These are phyloP conservation scores for Trissolcus basalis DNA, from an alignment of 1,140 invertebrate genomes.

Conservation along the genomic window DNA sequence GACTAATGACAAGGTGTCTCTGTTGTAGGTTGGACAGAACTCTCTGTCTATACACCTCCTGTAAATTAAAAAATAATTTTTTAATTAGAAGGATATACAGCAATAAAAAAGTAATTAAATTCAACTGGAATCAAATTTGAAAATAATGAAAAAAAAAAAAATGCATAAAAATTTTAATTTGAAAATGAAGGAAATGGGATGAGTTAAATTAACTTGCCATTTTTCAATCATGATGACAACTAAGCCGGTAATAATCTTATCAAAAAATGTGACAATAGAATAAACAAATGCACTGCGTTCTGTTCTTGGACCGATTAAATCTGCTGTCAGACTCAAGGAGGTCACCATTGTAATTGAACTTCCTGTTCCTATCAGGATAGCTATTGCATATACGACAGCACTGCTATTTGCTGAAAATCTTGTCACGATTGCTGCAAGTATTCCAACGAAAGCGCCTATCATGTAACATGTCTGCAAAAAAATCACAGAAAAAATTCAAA, in stretches of 20 bases:
- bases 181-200: too few species aligned
- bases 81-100: too few species aligned
- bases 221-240: constrained; percentile 91
- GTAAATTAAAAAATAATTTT: constrained; percentile 32
- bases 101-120: constrained; percentile 9
- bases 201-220: constrained; percentile 77
- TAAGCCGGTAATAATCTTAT: constrained; percentile 93
- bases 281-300: constrained; percentile 94
- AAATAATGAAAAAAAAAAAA: too few species aligned
- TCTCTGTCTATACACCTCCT: constrained; percentile 81
- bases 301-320: constrained; percentile 91
- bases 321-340: constrained; percentile 92
- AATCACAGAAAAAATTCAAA: too few species aligned
- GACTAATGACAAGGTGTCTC: constrained; percentile 84
- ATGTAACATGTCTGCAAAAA: constrained; percentile 71
- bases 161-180: too few species aligned
- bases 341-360: constrained; percentile 92
- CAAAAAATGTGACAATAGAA: constrained; percentile 94
- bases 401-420: constrained; percentile 64
- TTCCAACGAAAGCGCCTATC: constrained; percentile 67
- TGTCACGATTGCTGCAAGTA: constrained; percentile 64
- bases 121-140: too few species aligned
- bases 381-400: constrained; percentile 66
- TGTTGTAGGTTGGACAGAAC: constrained; percentile 85
- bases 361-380: constrained; percentile 81